phyloP scores from a whole-genome alignment of 1,140 invertebrate genomes.

The Solen grandis region DNA sequence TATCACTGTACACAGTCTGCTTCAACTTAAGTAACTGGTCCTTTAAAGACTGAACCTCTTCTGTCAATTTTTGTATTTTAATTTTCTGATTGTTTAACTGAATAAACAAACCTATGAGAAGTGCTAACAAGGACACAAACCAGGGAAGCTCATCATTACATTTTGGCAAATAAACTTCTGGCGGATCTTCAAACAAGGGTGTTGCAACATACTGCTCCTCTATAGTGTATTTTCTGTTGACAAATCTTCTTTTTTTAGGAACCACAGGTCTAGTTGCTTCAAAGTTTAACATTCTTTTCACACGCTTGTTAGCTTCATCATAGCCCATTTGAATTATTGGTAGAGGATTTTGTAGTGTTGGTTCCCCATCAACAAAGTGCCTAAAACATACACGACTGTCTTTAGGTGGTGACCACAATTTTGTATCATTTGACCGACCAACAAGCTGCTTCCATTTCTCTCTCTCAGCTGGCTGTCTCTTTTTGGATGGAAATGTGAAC shows the following conservation, averaged over 20 bases:
- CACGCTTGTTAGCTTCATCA: background rate
- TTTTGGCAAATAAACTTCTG: background rate
- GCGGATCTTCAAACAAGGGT: background rate
- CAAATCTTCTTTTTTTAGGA: background rate
- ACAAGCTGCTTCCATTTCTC: slow-evolving; percentile 7
- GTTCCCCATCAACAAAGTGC: slow-evolving; percentile 11
- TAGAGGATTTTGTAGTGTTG: no score
- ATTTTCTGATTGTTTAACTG: background rate
- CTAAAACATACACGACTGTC: background rate
- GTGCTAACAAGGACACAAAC: background rate
- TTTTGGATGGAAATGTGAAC: background rate
- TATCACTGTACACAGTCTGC: background rate
- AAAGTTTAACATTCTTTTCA: background rate
- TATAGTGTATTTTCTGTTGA: background rate
- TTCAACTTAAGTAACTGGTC: background rate
- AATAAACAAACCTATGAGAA: background rate
- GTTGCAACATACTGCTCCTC: background rate
- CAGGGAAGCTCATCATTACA: background rate
- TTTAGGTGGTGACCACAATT: background rate
- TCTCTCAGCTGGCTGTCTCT: background rate
- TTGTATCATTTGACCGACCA: background rate
- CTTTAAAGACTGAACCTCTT: background rate
- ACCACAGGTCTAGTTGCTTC: background rate
- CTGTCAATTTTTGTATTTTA: background rate
- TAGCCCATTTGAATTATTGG: background rate